These are phyloP conservation scores for Agrochola circellaris DNA, from an alignment of 2,888 invertebrate species.

Conservation along the genomic window DNA sequence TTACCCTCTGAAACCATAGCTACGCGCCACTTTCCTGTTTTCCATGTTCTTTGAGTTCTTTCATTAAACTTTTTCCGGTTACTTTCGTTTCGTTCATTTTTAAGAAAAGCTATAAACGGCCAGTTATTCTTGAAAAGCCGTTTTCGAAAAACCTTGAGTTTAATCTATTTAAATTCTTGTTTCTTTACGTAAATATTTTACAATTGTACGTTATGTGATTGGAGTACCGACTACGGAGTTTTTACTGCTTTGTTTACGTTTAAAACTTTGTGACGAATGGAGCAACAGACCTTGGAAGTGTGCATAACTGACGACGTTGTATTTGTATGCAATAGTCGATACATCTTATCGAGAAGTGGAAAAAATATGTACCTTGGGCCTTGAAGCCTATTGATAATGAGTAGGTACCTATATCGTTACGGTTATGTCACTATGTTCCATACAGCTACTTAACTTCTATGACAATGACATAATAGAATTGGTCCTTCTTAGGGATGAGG, in stretches of 20 bases:
- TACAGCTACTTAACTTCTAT: background rate
- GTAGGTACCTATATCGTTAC: background rate
- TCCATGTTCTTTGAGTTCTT: background rate
- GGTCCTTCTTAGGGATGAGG: background rate
- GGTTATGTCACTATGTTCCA: background rate
- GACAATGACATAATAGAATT: background rate
- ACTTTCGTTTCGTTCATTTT: background rate
- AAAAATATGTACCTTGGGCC: constrained; percentile 25
- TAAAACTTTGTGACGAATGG: constrained; percentile 49
- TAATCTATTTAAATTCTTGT: constrained; percentile 16
- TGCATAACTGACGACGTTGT: constrained; percentile 41
- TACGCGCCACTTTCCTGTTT: constrained; percentile 9
- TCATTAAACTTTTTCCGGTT: constrained; percentile 3
- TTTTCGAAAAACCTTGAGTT: background rate
- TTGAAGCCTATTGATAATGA: constrained; percentile 24
- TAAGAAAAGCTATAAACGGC: background rate
- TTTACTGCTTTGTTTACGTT: constrained; percentile 56
- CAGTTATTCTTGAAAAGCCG: background rate
- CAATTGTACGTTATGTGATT: constrained; percentile 13
- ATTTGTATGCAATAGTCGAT: constrained; percentile 46
- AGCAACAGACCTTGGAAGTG: constrained; percentile 46
- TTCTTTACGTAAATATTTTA: constrained; percentile 31
- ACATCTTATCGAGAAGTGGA: constrained; percentile 44
- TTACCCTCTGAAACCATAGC: constrained; percentile 13
- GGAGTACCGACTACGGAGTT: constrained; percentile 21